A percentile compares a stretch with the other conserved stretches of the same genome.
Conservation (phyloP, 2,113 vertebrate species). For the Pavo muticus region DNA sequence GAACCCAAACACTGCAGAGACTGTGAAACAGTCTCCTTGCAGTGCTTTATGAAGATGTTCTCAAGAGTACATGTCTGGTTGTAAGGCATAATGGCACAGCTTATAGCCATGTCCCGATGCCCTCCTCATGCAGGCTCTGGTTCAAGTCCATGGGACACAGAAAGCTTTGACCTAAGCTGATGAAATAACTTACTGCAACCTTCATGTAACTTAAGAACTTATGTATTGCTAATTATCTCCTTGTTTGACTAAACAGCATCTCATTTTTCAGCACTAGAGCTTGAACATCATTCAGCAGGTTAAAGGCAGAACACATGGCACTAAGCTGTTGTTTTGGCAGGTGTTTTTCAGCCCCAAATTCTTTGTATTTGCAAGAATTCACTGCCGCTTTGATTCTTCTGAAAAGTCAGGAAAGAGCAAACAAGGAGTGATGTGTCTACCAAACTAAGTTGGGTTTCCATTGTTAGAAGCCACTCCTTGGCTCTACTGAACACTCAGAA, state of each 20-base stretch:
- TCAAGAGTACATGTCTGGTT: accelerated
- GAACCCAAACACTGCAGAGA: accelerated
- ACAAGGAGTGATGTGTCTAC: neutral
- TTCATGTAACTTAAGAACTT: neutral
- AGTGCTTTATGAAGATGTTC: accelerated
- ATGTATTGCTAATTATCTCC: neutral
- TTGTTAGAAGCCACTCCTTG: neutral
- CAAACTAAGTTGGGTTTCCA: neutral
- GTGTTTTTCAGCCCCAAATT: neutral
- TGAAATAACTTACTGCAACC: neutral
- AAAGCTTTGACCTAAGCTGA: neutral
- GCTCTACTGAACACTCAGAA: neutral
- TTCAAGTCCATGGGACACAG: neutral
- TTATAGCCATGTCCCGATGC: neutral
- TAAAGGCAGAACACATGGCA: accelerated
- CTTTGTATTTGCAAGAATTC: accelerated
- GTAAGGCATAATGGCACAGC: accelerated
- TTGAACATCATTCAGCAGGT: neutral
- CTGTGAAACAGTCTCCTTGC: accelerated
- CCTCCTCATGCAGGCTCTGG: neutral
- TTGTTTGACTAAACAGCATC: neutral
- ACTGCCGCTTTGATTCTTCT: neutral
- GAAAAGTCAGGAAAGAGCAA: neutral
- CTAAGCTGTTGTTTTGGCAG: neutral
- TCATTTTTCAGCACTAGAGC: neutral